Evolutionary conservation across 2,888 invertebrate genomes (phyloP), one percentile per base, ranked within the genome.

Genomic region (Troides oblongomaculatus): DNA sequence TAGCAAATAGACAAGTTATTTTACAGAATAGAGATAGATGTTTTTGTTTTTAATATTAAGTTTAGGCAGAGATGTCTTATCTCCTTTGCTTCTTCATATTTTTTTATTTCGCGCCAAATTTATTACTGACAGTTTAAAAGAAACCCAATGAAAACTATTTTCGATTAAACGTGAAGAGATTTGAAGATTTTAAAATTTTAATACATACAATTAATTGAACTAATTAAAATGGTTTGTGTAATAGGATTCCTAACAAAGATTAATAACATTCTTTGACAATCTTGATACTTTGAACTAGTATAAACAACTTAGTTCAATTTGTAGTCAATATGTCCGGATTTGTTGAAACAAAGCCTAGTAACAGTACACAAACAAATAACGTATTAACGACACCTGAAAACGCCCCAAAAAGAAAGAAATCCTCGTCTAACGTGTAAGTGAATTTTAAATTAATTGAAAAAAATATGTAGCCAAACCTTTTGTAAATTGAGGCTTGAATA

Each of bases 91-190:
- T 46, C 3, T 46, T 46, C 2, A n/a, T 12, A 6, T 53, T 53
- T 53, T n/a, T n/a, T 53, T 50, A 18, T 53, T 68, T 25, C 62
- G 62, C 67, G 67, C 67, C 67, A 68, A 68, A 43, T 68, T 68
- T 57, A 58, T 62, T 62, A 25, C 46, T 62, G 62, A 62, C 67
- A 43, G 57, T 68, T 68, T 65, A 12, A 0, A 46, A 12, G 12
- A 8, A 43, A 43, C 43, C 14, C 12, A 14, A 14, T 12, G 46
- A 12, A 46, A 46, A 46, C 46, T 46, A 46, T 14, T 46, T 14
- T 14, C 46, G 21, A 23, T 58, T 23, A 14, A 58, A 23, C 21
- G 12, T 25, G 5, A 23, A 23, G 14, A 58, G 10, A 58, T 58
- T 5, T 7, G 25, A 10, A 12, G 21, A 14, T 14, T 23, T 21